phyloP scores from a whole-genome alignment of 2,888 invertebrate species.

The Psococerastis gibbosa region DNA sequence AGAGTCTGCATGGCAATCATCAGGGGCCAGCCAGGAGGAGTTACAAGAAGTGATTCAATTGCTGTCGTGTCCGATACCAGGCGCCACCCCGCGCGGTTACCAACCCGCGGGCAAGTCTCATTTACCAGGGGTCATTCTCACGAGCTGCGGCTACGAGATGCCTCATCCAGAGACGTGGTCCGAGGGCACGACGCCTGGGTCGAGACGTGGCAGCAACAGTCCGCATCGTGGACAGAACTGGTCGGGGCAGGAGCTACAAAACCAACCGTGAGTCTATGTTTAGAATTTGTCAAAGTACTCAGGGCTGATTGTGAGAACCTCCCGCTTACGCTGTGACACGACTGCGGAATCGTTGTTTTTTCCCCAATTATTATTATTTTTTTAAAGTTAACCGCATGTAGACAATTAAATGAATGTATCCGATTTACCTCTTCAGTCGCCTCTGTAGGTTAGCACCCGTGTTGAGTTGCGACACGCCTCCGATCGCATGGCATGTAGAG shows the following conservation, averaged over 20 bases:
- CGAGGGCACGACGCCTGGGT: slow-evolving; percentile 3
- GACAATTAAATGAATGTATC: too few species aligned
- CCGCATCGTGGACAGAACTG: slow-evolving; percentile 1
- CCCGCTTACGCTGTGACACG: slow-evolving; percentile 14
- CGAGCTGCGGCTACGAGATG: slow-evolving; percentile 2
- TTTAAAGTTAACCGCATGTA: too few species aligned
- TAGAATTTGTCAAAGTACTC: too few species aligned
- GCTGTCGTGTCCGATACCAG: slow-evolving; percentile 29
- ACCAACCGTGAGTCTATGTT: neutral
- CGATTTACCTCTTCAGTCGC: too few species aligned
- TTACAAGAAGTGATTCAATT: slow-evolving; percentile 45
- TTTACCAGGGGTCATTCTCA: slow-evolving; percentile 5
- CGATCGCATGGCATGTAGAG: too few species aligned
- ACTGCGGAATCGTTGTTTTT: slow-evolving; percentile 12
- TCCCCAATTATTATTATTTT: too few species aligned
- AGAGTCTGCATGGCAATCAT: slow-evolving; percentile 28
- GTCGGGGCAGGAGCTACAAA: neutral
- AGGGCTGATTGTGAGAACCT: slow-evolving; percentile 4
- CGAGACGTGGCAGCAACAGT: neutral
- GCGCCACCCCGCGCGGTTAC: neutral
- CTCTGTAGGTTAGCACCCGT: too few species aligned
- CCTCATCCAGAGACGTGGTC: slow-evolving; percentile 2
- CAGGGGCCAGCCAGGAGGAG: slow-evolving; percentile 41
- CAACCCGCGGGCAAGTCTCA: slow-evolving; percentile 6
- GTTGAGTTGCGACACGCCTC: too few species aligned